Evolutionary conservation across 2,888 invertebrate species (phyloP), one percentile per base, ranked within the genome.

Genomic region (Watsonalla binaria): DNA sequence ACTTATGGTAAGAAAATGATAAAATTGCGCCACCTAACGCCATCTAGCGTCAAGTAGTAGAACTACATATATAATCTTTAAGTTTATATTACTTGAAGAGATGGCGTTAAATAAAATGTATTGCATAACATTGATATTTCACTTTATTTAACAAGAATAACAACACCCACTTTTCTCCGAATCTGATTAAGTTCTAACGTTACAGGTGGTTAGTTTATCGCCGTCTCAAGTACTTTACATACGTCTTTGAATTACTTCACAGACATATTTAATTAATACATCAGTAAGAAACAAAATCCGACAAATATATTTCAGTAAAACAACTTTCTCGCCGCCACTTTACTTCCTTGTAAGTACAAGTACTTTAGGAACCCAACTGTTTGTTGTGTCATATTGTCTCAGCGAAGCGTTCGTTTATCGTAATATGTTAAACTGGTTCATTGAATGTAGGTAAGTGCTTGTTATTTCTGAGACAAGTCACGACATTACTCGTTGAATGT

Each of bases 291-390:
- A 24, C 24, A 24, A 4, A 24, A 24, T 1, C 37, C 8, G 8
- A 37, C 37, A 6, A 37, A 6, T 8, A 37, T 5, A 37, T 37
- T 37, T 11, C 14, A 14, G 9, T 45, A 45, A 54, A 58, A 57
- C 62, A 53, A 61, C 63, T 65, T 67, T 37, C 4, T 37, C 37
- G 6, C 37, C 6, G 37, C n/a, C n/a, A 9, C 5, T 65, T 60
- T 62, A 65, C 63, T 66, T 65, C 66, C 65, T 65, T 42, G 57
- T 54, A 58, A 54, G 58, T 53, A 48, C 46, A 57, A 61, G 24
- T 61, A 24, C 24, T 24, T 24, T 1, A 24, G 24, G 24, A 24
- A 24, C 24, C 24, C 24, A 24, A 24, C 24, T 24, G 24, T 24
- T 55, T 56, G 58, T 62, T 59, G 54, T 57, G 51, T 60, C 54